These are phyloP conservation scores for Cuniculus paca DNA, from an alignment of 2,797 vertebrate genomes.

Conservation along the genomic window DNA sequence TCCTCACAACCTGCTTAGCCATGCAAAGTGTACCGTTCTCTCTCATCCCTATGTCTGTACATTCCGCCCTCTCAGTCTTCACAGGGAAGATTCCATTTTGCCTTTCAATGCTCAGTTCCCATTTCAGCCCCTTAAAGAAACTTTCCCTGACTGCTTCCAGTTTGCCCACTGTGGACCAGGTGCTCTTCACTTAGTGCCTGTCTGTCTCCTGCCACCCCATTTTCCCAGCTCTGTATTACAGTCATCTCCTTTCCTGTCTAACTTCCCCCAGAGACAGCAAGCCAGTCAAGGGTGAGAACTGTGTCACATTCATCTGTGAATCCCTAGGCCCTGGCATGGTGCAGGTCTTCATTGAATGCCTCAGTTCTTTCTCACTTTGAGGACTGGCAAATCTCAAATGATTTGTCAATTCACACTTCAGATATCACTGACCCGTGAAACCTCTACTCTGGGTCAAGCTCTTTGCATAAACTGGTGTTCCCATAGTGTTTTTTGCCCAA, in stretches of 20 bases:
- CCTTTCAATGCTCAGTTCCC: background rate
- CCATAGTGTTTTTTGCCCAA: too few relatives aligned
- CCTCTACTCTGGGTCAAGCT: background rate
- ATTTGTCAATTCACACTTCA: constrained; percentile 12
- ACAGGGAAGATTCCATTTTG: background rate
- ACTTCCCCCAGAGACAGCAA: background rate
- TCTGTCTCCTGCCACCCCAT: background rate
- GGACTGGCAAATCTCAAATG: background rate
- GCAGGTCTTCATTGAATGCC: background rate
- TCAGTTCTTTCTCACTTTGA: background rate
- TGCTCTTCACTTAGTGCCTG: background rate
- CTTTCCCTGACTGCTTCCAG: background rate
- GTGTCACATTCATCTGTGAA: background rate
- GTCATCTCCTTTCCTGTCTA: background rate
- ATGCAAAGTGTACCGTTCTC: background rate
- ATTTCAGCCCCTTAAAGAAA: constrained; percentile 17
- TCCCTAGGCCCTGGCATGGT: background rate
- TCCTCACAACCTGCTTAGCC: background rate
- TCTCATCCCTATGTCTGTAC: background rate
- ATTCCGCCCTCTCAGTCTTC: constrained; percentile 33
- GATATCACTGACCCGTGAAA: constrained; percentile 16
- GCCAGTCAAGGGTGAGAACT: background rate
- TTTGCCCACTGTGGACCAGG: background rate
- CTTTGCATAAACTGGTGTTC: constrained; percentile 3
- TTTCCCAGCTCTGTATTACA: background rate